phyloP scores from a whole-genome alignment of 2,113 vertebrate species.

The Stomatorhinus ivindoensis region DNA sequence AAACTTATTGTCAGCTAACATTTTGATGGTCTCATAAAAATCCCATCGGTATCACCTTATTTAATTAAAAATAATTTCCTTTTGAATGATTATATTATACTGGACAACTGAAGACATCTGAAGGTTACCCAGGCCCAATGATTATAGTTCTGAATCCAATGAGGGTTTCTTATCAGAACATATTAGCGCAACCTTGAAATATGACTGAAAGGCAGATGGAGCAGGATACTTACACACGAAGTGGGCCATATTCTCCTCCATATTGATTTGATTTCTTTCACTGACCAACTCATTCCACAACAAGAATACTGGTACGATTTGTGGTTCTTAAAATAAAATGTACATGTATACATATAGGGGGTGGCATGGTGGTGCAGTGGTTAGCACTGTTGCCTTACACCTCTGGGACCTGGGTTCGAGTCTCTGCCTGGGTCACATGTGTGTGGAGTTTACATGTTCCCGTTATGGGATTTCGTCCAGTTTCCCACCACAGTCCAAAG shows the following conservation, averaged over 20 bases:
- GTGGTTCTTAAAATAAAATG: not conserved
- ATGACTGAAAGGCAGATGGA: not conserved
- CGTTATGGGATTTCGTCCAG: too few species aligned
- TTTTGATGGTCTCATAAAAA: not conserved
- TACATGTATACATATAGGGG: too few species aligned
- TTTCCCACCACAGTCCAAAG: too few species aligned
- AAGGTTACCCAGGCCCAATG: not conserved
- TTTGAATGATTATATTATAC: not conserved
- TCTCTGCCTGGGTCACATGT: too few species aligned
- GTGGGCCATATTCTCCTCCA: not conserved
- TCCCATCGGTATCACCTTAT: not conserved
- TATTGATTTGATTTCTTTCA: not conserved
- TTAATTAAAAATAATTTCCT: conserved; percentile 3
- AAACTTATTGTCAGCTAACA: not conserved
- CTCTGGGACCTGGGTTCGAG: too few species aligned
- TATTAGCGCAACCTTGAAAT: not conserved
- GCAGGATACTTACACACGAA: not conserved
- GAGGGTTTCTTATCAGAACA: not conserved
- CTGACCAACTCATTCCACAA: not conserved
- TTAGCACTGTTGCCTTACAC: too few species aligned
- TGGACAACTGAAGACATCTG: conserved; percentile 1
- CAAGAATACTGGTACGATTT: not conserved
- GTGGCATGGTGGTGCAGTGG: too few species aligned
- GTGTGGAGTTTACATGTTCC: too few species aligned
- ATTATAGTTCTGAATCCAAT: not conserved